Evolutionary conservation across 2,797 vertebrate species (phyloP).

Genomic region (Chaenodraco wilsoni): DNA sequence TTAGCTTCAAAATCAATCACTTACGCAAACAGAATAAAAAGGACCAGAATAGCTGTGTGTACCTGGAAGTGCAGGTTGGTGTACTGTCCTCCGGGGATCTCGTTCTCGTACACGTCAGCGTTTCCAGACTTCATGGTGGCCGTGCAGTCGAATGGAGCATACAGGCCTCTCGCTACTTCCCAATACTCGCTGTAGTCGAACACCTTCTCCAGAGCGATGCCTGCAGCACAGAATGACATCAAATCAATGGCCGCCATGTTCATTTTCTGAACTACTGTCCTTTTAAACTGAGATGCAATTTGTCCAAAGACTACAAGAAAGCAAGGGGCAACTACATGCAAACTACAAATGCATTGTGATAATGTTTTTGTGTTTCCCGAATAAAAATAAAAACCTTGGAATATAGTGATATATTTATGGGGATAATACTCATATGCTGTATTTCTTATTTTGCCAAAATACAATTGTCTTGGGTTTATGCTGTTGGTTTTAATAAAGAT

Average conservation of each 20-base stretch:
- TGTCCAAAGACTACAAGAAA: neutral
- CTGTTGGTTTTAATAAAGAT: constrained; percentile 13
- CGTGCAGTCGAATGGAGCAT: constrained; percentile 96
- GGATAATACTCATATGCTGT: neutral
- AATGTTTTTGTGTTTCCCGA: neutral
- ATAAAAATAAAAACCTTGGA: neutral
- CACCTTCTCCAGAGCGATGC: constrained; percentile 90
- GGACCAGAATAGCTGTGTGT: neutral
- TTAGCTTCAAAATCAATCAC: constrained; percentile 27
- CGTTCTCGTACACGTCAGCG: constrained; percentile 95
- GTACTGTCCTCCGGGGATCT: constrained; percentile 97
- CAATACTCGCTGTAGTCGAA: constrained; percentile 98
- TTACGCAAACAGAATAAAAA: neutral
- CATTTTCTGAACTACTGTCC: neutral
- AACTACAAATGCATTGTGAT: neutral
- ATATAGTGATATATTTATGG: neutral
- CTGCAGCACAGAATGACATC: constrained; percentile 68
- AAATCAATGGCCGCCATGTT: constrained; percentile 6
- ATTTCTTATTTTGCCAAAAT: neutral
- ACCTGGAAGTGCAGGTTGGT: constrained; percentile 95
- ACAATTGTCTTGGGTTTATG: constrained; percentile 24
- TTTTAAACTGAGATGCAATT: neutral
- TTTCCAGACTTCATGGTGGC: constrained; percentile 99
- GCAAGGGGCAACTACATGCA: neutral
- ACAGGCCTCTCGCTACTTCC: constrained; percentile 93